Evolutionary conservation across 2,797 vertebrate genomes (phyloP).

Genomic region (Myripristis murdjan): DNA sequence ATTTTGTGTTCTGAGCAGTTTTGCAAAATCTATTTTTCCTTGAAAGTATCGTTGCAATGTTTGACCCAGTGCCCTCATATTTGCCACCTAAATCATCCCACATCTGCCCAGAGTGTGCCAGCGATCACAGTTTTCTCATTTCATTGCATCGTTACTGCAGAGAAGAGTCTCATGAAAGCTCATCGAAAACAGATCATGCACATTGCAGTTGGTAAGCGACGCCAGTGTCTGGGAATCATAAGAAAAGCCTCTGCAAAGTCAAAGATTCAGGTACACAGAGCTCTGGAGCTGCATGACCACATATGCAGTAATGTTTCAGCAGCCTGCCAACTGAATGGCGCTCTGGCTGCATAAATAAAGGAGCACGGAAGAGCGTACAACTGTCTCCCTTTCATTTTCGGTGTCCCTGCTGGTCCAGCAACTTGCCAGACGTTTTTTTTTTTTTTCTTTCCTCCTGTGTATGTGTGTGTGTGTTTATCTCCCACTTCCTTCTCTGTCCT

Average conservation of each 20-base stretch:
- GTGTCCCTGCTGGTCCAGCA: conserved; percentile 24
- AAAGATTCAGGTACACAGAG: conserved; percentile 5
- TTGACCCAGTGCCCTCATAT: no score
- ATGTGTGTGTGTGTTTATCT: conserved; percentile 3
- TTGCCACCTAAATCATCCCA: not conserved
- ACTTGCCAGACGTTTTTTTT: conserved; percentile 17
- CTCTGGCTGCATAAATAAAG: not conserved
- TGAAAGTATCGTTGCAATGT: no score
- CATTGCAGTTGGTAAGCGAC: not conserved
- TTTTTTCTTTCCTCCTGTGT: not conserved
- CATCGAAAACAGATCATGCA: no score
- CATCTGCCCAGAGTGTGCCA: not conserved
- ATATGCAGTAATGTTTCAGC: not conserved
- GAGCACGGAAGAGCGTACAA: conserved; percentile 9
- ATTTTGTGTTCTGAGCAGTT: no score
- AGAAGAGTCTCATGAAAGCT: no score
- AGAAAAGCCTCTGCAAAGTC: not conserved
- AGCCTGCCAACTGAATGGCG: not conserved
- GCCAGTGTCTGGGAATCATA: not conserved
- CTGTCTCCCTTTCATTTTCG: conserved; percentile 16
- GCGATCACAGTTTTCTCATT: conserved; percentile 18
- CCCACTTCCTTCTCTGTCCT: conserved; percentile 13
- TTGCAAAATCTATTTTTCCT: no score
- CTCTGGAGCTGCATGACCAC: not conserved
- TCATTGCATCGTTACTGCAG: no score